These are phyloP conservation scores for Ephialtes manifestator DNA, from an alignment of 2,888 invertebrate genomes.

Conservation along the genomic window DNA sequence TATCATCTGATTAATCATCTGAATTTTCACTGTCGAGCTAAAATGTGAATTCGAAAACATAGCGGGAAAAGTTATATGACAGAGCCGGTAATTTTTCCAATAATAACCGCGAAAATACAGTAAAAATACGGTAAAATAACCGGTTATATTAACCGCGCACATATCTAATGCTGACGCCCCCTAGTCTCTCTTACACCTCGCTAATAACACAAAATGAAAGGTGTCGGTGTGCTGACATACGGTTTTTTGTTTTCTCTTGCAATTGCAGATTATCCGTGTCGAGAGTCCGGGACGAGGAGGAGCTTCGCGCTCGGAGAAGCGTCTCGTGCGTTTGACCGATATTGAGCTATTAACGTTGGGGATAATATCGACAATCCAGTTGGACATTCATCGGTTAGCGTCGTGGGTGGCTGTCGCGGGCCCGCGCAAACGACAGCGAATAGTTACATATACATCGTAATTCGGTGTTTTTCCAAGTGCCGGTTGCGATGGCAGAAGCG, in stretches of 20 bases:
- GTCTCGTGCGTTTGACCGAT: not conserved
- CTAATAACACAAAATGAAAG: slow-evolving; percentile 26
- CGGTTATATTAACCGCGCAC: not conserved
- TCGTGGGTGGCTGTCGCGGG: slow-evolving; percentile 1
- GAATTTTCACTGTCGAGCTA: too few species aligned
- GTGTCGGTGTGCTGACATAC: slow-evolving; percentile 15
- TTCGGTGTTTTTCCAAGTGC: not conserved
- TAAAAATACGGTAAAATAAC: too few species aligned
- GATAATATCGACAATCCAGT: not conserved
- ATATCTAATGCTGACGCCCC: not conserved
- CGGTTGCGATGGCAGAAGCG: slow-evolving; percentile 81
- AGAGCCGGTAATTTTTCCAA: not conserved
- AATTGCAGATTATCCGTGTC: slow-evolving; percentile 12
- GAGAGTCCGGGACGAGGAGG: not conserved
- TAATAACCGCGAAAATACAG: not conserved
- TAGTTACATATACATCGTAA: not conserved
- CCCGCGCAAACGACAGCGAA: slow-evolving; percentile 8
- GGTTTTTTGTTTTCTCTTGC: not conserved
- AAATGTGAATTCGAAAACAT: not conserved
- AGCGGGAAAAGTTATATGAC: too few species aligned
- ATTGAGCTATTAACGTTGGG: not conserved
- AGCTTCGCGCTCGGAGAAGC: not conserved
- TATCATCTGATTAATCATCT: too few species aligned
- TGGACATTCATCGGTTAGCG: not conserved
- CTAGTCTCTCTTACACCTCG: not conserved